phyloP scores from a whole-genome alignment of 2,113 vertebrate species.

The Lepisosteus oculatus region DNA sequence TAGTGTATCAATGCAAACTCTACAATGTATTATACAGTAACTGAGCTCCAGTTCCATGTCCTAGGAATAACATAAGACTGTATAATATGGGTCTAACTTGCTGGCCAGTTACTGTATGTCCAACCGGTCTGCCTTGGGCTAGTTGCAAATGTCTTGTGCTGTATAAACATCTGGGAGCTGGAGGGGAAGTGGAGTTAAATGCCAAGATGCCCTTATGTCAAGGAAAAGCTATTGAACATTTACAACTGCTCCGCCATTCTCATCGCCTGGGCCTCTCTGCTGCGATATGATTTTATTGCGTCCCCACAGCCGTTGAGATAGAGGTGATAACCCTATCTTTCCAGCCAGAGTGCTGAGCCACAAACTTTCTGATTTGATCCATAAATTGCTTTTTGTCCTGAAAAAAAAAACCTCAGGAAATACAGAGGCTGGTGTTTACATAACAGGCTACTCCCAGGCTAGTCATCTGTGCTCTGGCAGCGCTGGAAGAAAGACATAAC shows the following conservation, averaged over 20 bases:
- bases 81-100: too few species aligned
- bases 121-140: too few species aligned
- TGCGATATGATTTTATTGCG: slow-evolving; percentile 61
- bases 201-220: slow-evolving; percentile 42
- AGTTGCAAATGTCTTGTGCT: too few species aligned
- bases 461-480: neutral
- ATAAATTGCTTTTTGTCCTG: slow-evolving; percentile 50
- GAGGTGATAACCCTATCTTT: slow-evolving; percentile 53
- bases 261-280: slow-evolving; percentile 41
- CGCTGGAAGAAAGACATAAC: too few species aligned
- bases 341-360: slow-evolving; percentile 42
- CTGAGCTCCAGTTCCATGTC: too few species aligned
- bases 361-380: slow-evolving; percentile 38
- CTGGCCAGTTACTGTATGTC: too few species aligned
- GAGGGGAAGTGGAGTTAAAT: slow-evolving; percentile 36
- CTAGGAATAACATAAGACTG: too few species aligned
- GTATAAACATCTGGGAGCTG: too few species aligned
- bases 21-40: too few species aligned
- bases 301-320: slow-evolving; percentile 46
- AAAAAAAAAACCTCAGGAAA: slow-evolving; percentile 14
- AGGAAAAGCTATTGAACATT: slow-evolving; percentile 52
- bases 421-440: slow-evolving; percentile 14
- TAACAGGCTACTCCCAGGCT: neutral
- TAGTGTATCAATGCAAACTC: too few species aligned
- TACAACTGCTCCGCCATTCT: slow-evolving; percentile 57